Evolutionary conservation across 1,140 invertebrate species (phyloP), one percentile per base, ranked within the genome.

Genomic region (Teleogryllus occipitalis): DNA sequence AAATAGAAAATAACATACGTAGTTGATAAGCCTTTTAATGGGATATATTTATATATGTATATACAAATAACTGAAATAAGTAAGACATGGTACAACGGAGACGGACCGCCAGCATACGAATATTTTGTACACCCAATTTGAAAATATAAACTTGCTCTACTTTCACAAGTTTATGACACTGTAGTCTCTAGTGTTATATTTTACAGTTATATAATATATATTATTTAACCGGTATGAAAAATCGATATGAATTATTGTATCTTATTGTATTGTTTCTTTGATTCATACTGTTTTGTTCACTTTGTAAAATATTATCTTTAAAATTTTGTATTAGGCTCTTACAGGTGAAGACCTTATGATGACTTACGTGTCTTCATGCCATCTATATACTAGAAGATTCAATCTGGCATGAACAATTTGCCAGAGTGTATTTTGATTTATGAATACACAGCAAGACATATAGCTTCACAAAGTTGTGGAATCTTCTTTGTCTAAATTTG

Each of bases 61-160:
- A 65, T 65, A 65, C 54, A 65, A 65, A 65, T 65, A 65, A 65
- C 54, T 65, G 54, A 65, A 65, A 65, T 65, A 65, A 65, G 54
- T 65, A 65, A 65, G 54, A 65, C 54, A 65, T 65, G 54, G 54
- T 65, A 65, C 54, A 65, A 65, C 54, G 18, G 54, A 65, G 54
- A 18, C 18, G 54, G 54, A 65, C 54, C 54, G 18, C 54, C 54
- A 65, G 54, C 18, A 18, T 65, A 65, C 54, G 54, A 65, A 65
- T 18, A 65, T 65, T 65, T 65, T 65, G 54, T 65, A 65, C 54
- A 65, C 54, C 54, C 54, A 65, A 65, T 65, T 65, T 65, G 54
- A 65, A 65, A 65, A 65, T 65, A 65, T 65, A 65, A 65, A 65
- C 54, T 65, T 65, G 54, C 18, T 65, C 54, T 65, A 65, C 54